Evolutionary conservation across 2,888 invertebrate genomes (phyloP).

Genomic region (Pediacus dermestoides): DNA sequence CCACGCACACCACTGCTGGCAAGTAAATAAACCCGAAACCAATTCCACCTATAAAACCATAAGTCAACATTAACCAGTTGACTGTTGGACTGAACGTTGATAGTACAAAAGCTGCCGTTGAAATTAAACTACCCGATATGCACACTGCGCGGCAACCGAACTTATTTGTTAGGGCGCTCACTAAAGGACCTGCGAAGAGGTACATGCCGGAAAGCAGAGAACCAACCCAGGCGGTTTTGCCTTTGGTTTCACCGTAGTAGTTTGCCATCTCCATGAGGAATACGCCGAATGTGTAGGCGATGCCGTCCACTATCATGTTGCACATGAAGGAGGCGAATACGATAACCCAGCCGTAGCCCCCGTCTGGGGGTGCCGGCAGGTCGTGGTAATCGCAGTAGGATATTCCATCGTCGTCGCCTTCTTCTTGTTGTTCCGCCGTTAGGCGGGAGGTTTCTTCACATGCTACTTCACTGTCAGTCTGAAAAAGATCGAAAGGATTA

Average conservation of each 20-base stretch:
- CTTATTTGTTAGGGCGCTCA: conserved; percentile 93
- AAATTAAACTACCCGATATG: conserved; percentile 84
- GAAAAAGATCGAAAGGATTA: no score
- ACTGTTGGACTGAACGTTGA: conserved; percentile 85
- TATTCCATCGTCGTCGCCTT: conserved; percentile 56
- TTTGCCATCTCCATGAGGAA: conserved; percentile 77
- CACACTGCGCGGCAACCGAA: conserved; percentile 93
- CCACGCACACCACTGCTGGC: conserved; percentile 94
- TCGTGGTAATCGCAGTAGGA: conserved; percentile 70
- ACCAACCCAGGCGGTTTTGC: conserved; percentile 90
- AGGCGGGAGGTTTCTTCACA: conserved; percentile 80
- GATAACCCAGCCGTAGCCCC: conserved; percentile 92
- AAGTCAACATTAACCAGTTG: conserved; percentile 85
- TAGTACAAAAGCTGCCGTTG: conserved; percentile 78
- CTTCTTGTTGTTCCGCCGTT: conserved; percentile 62
- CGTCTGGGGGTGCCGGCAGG: conserved; percentile 83
- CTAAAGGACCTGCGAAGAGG: conserved; percentile 90
- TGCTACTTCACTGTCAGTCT: conserved; percentile 85
- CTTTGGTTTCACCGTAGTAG: conserved; percentile 84
- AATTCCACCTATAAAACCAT: conserved; percentile 87
- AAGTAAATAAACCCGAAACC: conserved; percentile 55
- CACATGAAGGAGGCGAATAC: conserved; percentile 96
- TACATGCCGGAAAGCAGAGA: conserved; percentile 94
- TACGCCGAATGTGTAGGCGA: conserved; percentile 97
- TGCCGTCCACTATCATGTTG: conserved; percentile 97